phyloP scores from a whole-genome alignment of 1,140 invertebrate genomes.

The Geopemphigus sp. region DNA sequence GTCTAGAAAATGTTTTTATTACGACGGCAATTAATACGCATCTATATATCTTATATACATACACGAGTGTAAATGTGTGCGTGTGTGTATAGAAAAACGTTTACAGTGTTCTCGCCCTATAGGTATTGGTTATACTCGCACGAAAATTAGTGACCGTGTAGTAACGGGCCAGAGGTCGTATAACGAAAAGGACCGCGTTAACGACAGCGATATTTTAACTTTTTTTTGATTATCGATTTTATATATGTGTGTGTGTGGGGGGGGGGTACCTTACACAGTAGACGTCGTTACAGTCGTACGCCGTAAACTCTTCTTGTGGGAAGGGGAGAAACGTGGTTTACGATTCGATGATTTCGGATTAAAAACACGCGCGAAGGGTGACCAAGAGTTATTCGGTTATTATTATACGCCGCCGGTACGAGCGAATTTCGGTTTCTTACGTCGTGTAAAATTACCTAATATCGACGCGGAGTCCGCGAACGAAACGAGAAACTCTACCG shows the following conservation, averaged over 20 bases:
- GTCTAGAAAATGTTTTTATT: constrained; percentile 41
- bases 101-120: neutral
- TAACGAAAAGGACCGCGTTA: neutral
- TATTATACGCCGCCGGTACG: no score
- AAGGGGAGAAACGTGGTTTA: neutral
- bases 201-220: neutral
- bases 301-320: no score
- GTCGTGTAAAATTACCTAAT: neutral
- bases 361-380: neutral
- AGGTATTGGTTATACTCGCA: neutral
- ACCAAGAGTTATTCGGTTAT: no score
- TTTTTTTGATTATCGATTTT: constrained; percentile 25
- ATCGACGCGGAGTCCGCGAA: neutral
- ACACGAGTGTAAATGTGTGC: no score
- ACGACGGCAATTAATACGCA: constrained; percentile 38
- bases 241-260: neutral
- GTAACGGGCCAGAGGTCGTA: neutral
- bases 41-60: neutral
- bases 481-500: no score
- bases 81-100: neutral
- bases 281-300: neutral
- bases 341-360: constrained; percentile 24
- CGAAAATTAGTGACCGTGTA: neutral
- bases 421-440: neutral
- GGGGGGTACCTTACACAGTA: neutral